These are phyloP conservation scores for Ectropis grisescens DNA, from an alignment of 1,140 invertebrate genomes.

Conservation along the genomic window DNA sequence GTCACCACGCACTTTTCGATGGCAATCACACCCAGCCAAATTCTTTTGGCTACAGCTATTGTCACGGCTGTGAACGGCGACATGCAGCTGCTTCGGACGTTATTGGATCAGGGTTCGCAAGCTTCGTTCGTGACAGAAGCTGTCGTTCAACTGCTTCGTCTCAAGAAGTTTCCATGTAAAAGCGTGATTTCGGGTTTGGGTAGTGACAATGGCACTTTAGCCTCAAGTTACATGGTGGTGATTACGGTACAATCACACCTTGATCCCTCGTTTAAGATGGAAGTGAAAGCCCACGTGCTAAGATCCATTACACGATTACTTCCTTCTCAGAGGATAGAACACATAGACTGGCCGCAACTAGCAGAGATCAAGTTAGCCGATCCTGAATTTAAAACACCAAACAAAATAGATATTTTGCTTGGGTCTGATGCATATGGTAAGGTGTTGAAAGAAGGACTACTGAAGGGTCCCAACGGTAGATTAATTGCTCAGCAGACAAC, in stretches of 20 bases:
- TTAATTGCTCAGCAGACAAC: slow-evolving; percentile 7
- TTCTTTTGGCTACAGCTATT: slow-evolving; percentile 7
- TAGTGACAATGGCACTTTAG: too few species aligned
- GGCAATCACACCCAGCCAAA: background rate
- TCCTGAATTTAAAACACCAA: slow-evolving; percentile 4
- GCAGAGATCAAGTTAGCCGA: slow-evolving; percentile 2
- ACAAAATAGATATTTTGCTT: slow-evolving; percentile 10
- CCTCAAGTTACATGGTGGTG: too few species aligned
- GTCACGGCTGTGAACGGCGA: background rate
- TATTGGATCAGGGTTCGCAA: slow-evolving; percentile 16
- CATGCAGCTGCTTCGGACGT: slow-evolving; percentile 3
- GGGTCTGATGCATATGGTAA: slow-evolving; percentile 10
- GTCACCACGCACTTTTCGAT: background rate
- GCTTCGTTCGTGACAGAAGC: slow-evolving; percentile 11
- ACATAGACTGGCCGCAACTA: background rate
- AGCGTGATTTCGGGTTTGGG: slow-evolving; percentile 7
- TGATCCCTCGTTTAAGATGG: too few species aligned
- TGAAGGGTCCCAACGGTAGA: background rate
- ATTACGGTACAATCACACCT: too few species aligned
- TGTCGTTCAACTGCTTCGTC: slow-evolving; percentile 2
- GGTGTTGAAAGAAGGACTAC: slow-evolving; percentile 3
- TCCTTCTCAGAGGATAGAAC: background rate
- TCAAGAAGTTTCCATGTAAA: slow-evolving; percentile 5
- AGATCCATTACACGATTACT: background rate
- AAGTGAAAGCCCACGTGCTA: background rate